These are phyloP conservation scores for Zophobas atratus DNA, from an alignment of 1,140 invertebrate genomes.

Conservation along the genomic window DNA sequence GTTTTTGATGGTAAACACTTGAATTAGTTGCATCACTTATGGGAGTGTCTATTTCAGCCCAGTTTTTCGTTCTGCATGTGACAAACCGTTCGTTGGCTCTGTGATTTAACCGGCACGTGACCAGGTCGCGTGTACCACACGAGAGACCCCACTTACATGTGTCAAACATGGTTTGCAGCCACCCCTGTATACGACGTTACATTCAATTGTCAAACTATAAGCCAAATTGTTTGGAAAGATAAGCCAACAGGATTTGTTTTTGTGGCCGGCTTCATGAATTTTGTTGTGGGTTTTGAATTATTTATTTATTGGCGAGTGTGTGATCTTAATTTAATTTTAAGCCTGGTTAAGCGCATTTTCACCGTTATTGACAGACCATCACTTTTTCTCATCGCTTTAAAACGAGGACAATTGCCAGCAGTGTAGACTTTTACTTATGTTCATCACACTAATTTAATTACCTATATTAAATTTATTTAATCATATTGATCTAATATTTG, in stretches of 20 bases:
- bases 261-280: conserved; percentile 57
- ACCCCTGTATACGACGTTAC: conserved; percentile 14
- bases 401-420: no score
- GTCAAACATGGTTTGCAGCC: conserved; percentile 66
- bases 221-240: conserved; percentile 64
- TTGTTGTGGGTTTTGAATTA: conserved; percentile 58
- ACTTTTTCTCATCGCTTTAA: no score
- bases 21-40: conserved; percentile 51
- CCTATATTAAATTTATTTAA: no score
- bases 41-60: conserved; percentile 54
- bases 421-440: no score
- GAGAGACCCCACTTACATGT: conserved; percentile 66
- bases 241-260: conserved; percentile 61
- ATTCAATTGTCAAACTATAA: conserved; percentile 29
- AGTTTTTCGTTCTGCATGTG: conserved; percentile 50
- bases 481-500: no score
- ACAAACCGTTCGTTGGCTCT: conserved; percentile 51
- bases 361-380: neutral
- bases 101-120: conserved; percentile 60
- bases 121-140: conserved; percentile 58
- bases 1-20: neutral
- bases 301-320: conserved; percentile 57
- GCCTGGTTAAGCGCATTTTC: conserved; percentile 48
- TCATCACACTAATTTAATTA: no score
- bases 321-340: conserved; percentile 60